These are phyloP conservation scores for Ophion obscuratus DNA, from an alignment of 2,888 invertebrate species.

Conservation along the genomic window DNA sequence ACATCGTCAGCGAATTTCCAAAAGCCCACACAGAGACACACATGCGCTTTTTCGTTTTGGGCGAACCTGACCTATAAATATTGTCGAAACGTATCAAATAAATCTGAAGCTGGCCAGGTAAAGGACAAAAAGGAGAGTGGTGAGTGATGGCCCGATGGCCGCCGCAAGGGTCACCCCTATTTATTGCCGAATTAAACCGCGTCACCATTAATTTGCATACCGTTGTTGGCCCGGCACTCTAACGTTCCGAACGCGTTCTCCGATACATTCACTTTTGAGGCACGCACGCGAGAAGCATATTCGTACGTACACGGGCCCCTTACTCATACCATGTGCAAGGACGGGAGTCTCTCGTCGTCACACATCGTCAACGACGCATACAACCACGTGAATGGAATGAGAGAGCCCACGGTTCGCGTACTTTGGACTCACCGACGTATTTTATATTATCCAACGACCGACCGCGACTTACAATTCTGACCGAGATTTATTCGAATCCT, in stretches of 20 bases:
- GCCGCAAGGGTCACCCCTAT: slow-evolving; percentile 82
- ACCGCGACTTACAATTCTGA: slow-evolving; percentile 53
- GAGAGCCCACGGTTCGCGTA: slow-evolving; percentile 45
- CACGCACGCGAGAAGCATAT: slow-evolving; percentile 46
- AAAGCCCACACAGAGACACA: slow-evolving; percentile 62
- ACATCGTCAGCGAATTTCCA: slow-evolving; percentile 70
- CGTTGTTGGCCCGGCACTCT: slow-evolving; percentile 70
- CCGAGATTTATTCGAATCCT: slow-evolving; percentile 61
- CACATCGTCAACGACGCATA: slow-evolving; percentile 53
- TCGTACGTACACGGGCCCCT: slow-evolving; percentile 3
- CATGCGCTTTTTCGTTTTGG: slow-evolving; percentile 51
- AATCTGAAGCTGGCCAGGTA: slow-evolving; percentile 83
- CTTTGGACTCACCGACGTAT: slow-evolving; percentile 52
- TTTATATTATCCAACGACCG: slow-evolving; percentile 60
- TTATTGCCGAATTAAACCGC: slow-evolving; percentile 84
- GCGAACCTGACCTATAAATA: slow-evolving; percentile 84
- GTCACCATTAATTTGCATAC: slow-evolving; percentile 84
- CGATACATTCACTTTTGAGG: slow-evolving; percentile 59
- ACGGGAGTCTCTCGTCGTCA: slow-evolving; percentile 15
- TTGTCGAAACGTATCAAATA: slow-evolving; percentile 83
- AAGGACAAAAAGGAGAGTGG: slow-evolving; percentile 77
- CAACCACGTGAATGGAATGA: slow-evolving; percentile 35
- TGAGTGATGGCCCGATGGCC: slow-evolving; percentile 82
- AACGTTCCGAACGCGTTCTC: slow-evolving; percentile 66
- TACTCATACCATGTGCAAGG: slow-evolving; percentile 17